Conservation (phyloP, 2,888 invertebrate species). For the Amphipyra berbera region DNA sequence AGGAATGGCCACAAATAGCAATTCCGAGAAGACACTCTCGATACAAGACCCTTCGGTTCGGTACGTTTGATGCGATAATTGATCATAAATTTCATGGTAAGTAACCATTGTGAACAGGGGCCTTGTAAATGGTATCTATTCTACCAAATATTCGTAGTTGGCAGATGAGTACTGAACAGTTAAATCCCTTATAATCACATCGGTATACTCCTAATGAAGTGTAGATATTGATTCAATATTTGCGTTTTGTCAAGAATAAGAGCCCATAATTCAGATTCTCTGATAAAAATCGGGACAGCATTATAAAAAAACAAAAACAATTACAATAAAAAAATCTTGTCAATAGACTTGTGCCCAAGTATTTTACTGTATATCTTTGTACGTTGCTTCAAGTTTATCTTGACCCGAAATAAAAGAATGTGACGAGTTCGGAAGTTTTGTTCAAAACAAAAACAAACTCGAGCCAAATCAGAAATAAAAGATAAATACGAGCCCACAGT, state of each 20-base stretch:
- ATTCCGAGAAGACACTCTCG: conserved; percentile 22
- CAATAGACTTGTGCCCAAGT: background rate
- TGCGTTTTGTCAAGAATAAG: background rate
- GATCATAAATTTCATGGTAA: conserved; percentile 51
- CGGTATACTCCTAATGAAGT: conserved; percentile 5
- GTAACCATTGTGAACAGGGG: conserved; percentile 45
- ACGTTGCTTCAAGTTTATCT: conserved; percentile 34
- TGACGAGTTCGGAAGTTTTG: conserved; percentile 34
- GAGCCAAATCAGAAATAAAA: conserved; percentile 50
- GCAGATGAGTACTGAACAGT: conserved; percentile 22
- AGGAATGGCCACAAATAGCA: conserved; percentile 36
- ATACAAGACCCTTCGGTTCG: conserved; percentile 32
- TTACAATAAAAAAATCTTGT: background rate
- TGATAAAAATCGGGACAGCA: too few species aligned
- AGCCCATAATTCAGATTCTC: too few species aligned
- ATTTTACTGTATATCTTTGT: conserved; percentile 1
- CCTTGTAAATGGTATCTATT: conserved; percentile 42
- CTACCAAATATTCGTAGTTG: conserved; percentile 22
- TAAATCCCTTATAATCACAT: conserved; percentile 28
- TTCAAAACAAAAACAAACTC: conserved; percentile 49
- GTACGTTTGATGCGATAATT: conserved; percentile 42
- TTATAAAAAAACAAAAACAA: background rate
- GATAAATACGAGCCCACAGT: conserved; percentile 54
- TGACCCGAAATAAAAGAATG: conserved; percentile 40
- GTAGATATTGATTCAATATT: conserved; percentile 26